Evolutionary conservation across 1,140 invertebrate species (phyloP).

Genomic region (Cotesia glomerata): DNA sequence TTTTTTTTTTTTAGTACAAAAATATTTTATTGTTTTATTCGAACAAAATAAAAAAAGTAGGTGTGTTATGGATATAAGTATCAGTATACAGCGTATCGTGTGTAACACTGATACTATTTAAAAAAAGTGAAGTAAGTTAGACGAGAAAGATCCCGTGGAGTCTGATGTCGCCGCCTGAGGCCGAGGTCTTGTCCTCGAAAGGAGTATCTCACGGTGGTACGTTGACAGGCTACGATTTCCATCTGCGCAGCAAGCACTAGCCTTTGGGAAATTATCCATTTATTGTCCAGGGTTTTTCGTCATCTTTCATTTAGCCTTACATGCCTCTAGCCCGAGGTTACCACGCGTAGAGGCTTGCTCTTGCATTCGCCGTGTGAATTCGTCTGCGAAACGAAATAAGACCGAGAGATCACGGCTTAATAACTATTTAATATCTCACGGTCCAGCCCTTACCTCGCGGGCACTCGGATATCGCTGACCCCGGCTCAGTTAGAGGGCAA

Average conservation of each 20-base stretch:
- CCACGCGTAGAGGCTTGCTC: no score
- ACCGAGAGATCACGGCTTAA: no score
- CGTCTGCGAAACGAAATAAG: no score
- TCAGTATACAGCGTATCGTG: not conserved
- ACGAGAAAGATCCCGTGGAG: not conserved
- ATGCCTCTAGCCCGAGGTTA: no score
- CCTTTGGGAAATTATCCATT: conserved; percentile 10
- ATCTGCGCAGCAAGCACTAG: conserved; percentile 13
- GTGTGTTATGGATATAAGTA: not conserved
- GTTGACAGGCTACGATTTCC: conserved; percentile 30
- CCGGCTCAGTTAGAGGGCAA: no score
- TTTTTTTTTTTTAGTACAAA: no score
- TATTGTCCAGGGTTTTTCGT: conserved; percentile 1
- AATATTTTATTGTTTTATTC: no score
- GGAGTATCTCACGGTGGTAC: conserved; percentile 33
- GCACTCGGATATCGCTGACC: no score
- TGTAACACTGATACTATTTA: not conserved
- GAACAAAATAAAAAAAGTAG: no score
- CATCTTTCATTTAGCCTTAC: not conserved
- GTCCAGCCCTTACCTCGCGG: no score
- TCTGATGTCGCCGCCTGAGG: conserved; percentile 6
- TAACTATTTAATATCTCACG: no score
- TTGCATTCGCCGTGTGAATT: no score
- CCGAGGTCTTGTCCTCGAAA: conserved; percentile 24
- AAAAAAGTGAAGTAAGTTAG: not conserved